Evolutionary conservation across 92 coral and sea anemone genomes (phyloP), one percentile per base, ranked within the genome.

Genomic region (Pocillopora meandrina): DNA sequence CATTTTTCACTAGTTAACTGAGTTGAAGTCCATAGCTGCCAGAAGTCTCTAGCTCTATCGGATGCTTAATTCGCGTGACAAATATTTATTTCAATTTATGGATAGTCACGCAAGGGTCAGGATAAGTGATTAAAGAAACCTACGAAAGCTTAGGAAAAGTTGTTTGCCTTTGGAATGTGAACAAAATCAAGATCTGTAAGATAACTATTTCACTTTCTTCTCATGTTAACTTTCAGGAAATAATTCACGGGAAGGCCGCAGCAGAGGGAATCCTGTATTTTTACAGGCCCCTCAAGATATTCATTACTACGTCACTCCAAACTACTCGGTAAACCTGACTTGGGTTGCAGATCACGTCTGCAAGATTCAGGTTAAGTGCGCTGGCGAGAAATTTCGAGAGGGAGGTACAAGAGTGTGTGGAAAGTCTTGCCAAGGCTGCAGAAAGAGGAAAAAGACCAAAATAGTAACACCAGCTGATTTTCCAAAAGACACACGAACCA

Each of bases 281-380:
- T 9, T 59, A 2, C 66, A 71, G 13, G 19, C 33, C 23, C 85
- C 85, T 26, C 85, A 19, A 12, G 10, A 9, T 15, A 79, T 36
- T 57, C 77, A 56, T 20, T 71, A 81, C 12, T 81, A 16, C 10
- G 85, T 81, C 58, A 23, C 77, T 10, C 67, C 36, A 36, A 58
- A 71, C 6, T 42, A 70, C 13, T 12, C 85, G 0, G 85, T 5
- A 9, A 71, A 69, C 7, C 77, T 81, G 14, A 69, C 77, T 13
- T 81, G 85, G 76, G 77, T 57, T 2, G 85, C 77, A 11, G 13
- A 14, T 34, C 1, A 81, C 47, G 85, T 81, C 3, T 81, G 85
- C 77, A 61, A 35, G 35, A 71, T 81, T 10, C 77, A 81, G 36
- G 57, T 81, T 19, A 81, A 70, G 21, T 81, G 85, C 59, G 61